Evolutionary conservation across 2,113 vertebrate species (phyloP).

Genomic region (Osmerus eperlanus): DNA sequence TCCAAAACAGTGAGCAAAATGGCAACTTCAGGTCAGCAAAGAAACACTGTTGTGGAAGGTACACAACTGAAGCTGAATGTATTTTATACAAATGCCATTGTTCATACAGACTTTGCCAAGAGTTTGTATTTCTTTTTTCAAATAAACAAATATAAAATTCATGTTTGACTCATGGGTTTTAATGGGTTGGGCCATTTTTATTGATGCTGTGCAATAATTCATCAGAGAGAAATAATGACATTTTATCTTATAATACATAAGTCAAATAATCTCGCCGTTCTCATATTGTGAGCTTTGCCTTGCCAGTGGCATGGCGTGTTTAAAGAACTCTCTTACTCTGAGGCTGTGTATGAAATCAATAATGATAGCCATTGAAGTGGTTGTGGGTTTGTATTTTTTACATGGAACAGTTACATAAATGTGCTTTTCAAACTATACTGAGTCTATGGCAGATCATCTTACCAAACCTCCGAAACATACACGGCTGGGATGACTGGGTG

Average conservation of each 20-base stretch:
- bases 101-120: constrained; percentile 53
- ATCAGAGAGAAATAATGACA: no score
- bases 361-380: constrained; percentile 27
- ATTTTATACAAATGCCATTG: constrained; percentile 64
- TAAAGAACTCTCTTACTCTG: constrained; percentile 8
- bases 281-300: background rate
- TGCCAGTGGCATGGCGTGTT: constrained; percentile 30
- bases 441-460: no score
- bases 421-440: background rate
- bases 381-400: background rate
- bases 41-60: constrained; percentile 37
- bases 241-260: no score
- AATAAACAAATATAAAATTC: background rate
- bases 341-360: constrained; percentile 15
- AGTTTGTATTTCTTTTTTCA: constrained; percentile 56
- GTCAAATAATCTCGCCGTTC: no score
- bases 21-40: constrained; percentile 60
- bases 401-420: background rate
- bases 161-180: background rate
- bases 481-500: no score
- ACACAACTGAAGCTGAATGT: constrained; percentile 59
- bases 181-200: no score
- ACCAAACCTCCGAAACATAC: no score
- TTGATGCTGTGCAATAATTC: no score
- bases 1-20: constrained; percentile 50